Evolutionary conservation across 2,888 invertebrate genomes (phyloP).

Genomic region (Odontothrips loti): DNA sequence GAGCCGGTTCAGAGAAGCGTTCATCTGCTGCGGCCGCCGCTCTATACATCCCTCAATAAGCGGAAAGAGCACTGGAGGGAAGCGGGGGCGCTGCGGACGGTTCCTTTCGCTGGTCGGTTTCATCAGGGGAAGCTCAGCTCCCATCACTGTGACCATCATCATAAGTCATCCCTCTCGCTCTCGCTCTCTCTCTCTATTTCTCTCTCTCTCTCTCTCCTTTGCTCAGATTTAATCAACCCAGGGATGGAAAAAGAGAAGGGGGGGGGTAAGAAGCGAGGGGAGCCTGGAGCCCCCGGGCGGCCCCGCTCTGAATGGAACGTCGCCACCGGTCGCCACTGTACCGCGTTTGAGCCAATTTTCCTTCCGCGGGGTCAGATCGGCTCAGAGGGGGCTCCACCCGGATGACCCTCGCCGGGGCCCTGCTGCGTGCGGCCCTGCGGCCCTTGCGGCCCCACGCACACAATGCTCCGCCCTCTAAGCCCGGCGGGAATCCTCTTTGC

Average conservation of each 20-base stretch:
- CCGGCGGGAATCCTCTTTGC: no score
- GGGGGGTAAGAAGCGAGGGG: not conserved
- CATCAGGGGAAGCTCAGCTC: not conserved
- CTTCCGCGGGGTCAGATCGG: not conserved
- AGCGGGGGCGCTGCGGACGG: no score
- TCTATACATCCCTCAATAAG: no score
- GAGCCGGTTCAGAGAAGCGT: no score
- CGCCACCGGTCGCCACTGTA: not conserved
- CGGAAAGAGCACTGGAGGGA: no score
- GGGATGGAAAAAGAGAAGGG: not conserved
- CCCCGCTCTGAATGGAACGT: not conserved
- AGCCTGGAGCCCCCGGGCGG: not conserved
- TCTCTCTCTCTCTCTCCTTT: not conserved
- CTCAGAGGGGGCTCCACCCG: not conserved
- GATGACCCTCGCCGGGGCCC: no score
- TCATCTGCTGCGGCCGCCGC: no score
- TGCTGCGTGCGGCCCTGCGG: no score
- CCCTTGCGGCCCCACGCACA: no score
- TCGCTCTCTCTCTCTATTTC: no score
- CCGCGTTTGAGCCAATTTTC: conserved; percentile 12
- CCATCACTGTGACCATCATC: not conserved
- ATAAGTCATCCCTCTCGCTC: conserved; percentile 12
- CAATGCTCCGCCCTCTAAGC: no score
- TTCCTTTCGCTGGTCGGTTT: not conserved
- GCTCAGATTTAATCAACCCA: conserved; percentile 7